Evolutionary conservation across 2,888 invertebrate genomes (phyloP), one percentile per base, ranked within the genome.

Genomic region (Temnothorax unifasciatus): DNA sequence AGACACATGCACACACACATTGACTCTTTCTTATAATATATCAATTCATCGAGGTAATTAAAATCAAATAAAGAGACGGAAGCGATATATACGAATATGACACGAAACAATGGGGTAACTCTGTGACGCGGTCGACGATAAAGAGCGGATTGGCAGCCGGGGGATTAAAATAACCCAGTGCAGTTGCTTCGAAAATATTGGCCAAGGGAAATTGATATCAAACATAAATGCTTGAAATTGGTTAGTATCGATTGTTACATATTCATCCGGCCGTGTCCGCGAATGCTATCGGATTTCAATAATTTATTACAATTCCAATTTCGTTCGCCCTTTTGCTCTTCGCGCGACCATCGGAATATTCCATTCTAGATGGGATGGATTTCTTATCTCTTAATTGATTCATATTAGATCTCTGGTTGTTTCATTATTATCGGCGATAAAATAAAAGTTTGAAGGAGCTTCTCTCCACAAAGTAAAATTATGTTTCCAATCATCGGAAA

Each of bases 241-340:
- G 88, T 86, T 88, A 85, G 82, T 82, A 86, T 85, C 85, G 86
- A 76, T 84, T 85, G 86, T 90, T 91, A 86, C 88, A 91, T 91
- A 91, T 91, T 91, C 90, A 91, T 90, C 81, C 82, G 74, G 41
- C 84, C 82, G 75, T 68, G 61, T 52, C 71, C 61, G 64, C 59
- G 66, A 75, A 74, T 71, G 44, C 81, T 59, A 90, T 90, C 84
- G 86, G 84, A 86, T 90, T 91, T 91, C 90, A 90, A 90, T 91
- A 91, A 90, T 91, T 90, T 91, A 91, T 91, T 85, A 88, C 85
- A 73, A 86, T 84, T 86, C 79, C 84, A 85, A 84, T 86, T 73
- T 41, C 66, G 50, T 41, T 81, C 57, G 61, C 74, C 50, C 73
- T 44, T 21, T 5, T 52, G 47, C 47, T 38, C 34, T 29, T 29